Percentiles rank a stretch among this genome's conserved stretches.
Conservation (phyloP, 2,888 invertebrate species). For the Thymelicus sylvestris region DNA sequence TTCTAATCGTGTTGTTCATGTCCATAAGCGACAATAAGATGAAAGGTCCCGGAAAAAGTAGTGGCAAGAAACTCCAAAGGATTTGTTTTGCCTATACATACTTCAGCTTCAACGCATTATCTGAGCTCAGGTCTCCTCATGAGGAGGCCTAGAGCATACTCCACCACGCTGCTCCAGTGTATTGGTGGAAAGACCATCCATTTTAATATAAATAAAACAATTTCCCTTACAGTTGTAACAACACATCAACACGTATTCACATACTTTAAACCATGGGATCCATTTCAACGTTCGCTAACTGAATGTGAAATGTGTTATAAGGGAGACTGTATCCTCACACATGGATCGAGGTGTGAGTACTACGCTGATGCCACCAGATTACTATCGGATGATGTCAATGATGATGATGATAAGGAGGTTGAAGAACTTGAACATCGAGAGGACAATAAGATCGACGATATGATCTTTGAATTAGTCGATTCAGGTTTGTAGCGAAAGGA, state of each 20-base stretch:
- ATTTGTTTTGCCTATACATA: too few species aligned
- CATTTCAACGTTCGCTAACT: background rate
- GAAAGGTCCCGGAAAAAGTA: too few species aligned
- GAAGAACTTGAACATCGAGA: background rate
- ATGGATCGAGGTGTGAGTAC: conserved; percentile 54
- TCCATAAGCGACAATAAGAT: too few species aligned
- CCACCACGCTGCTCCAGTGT: too few species aligned
- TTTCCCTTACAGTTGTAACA: conserved; percentile 17
- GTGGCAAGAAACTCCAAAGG: too few species aligned
- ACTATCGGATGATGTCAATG: conserved; percentile 41
- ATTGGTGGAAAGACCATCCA: too few species aligned
- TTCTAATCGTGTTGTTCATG: too few species aligned
- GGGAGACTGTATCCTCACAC: conserved; percentile 53
- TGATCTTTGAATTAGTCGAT: conserved; percentile 53
- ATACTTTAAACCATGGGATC: conserved; percentile 15
- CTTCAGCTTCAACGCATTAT: too few species aligned
- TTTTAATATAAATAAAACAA: background rate
- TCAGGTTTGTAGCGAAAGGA: conserved; percentile 49
- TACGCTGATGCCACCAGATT: conserved; percentile 51
- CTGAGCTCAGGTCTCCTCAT: too few species aligned
- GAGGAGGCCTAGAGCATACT: too few species aligned
- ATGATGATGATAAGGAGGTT: conserved; percentile 8
- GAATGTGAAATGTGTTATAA: conserved; percentile 53
- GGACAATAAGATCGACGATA: conserved; percentile 48
- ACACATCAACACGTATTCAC: conserved; percentile 19